Conservation (phyloP, 1,140 invertebrate genomes). For the Anadara kagoshimensis region DNA sequence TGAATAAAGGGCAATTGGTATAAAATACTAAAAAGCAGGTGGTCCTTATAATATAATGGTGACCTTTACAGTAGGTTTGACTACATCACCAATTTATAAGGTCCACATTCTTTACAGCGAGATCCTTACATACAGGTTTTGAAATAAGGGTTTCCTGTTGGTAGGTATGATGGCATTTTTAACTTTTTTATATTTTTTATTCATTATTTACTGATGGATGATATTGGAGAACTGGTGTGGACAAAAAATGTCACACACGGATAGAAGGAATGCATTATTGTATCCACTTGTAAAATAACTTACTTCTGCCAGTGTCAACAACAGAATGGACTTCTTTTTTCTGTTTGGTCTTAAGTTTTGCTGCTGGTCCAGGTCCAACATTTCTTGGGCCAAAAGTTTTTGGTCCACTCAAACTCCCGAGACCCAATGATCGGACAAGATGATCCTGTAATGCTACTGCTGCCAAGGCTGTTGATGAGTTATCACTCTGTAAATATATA, state of each 20-base stretch:
- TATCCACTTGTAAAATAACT: neutral
- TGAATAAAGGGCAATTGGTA: too few species aligned
- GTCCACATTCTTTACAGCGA: too few species aligned
- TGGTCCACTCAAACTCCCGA: conserved; percentile 35
- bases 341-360: conserved; percentile 44
- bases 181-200: too few species aligned
- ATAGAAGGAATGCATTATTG: neutral
- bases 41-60: too few species aligned
- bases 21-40: too few species aligned
- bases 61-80: too few species aligned
- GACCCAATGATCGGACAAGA: conserved; percentile 46
- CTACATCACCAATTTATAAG: too few species aligned
- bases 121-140: too few species aligned
- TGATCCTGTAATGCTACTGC: conserved; percentile 68
- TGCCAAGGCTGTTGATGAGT: conserved; percentile 52
- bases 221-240: too few species aligned
- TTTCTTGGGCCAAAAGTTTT: conserved; percentile 59
- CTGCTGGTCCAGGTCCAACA: conserved; percentile 52
- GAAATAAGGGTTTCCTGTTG: too few species aligned
- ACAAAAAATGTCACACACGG: neutral
- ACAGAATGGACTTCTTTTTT: conserved; percentile 56
- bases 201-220: too few species aligned
- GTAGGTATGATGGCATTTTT: too few species aligned
- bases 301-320: conserved; percentile 62
- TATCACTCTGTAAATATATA: conserved; percentile 27